Base-by-base conservation (phyloP, 2,888 invertebrate species). In the Ecliptopera silaceata region DNA sequence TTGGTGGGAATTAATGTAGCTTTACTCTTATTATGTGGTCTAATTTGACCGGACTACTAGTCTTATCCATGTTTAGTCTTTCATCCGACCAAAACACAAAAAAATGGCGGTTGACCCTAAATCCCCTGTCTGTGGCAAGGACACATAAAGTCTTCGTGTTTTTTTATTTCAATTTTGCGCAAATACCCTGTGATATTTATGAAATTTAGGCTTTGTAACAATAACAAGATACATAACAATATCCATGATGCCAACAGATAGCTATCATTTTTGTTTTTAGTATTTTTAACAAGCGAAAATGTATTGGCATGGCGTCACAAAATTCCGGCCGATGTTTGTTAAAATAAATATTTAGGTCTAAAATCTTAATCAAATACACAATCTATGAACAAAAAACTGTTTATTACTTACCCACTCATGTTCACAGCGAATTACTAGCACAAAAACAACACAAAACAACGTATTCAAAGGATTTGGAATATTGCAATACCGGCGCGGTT, bases 351-450 rank as follows among this genome's bases (percentile, higher is more conserved):
- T 42, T 42, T 42, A 42, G 26, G 42, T 42, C 42, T 26, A 42
- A 42, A 42, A 42, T 42, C 42, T 42, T 26, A 26, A 42, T 42
- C 26, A 42, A 42, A 42, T 42, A 42, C 42, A 42, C 42, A 42
- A 42, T 42, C 26, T 42, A 42, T 42, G 26, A 42, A 42, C 42
- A 26, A 42, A 42, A 42, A 42, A 42, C 42, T 42, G 26, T 42
- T 42, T 42, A 42, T 42, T 42, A 42, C 42, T 42, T 42, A 42
- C 43, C 43, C 43, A 43, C 43, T 43, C 43, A 43, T 43, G 43
- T 43, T 43, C 13, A 43, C 29, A 43, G 29, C 43, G 29, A 41
- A 41, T 41, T 22, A 41, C 41, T 41, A 41, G 41, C 41, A 41
- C 41, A 43, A 43, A 43, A 43, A 42, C 42, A 42, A 42, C 43